Percentiles rank a stretch among this genome's conserved stretches.
These are phyloP conservation scores for Drepana arcuata DNA, from an alignment of 1,140 invertebrate genomes.

Conservation along the genomic window DNA sequence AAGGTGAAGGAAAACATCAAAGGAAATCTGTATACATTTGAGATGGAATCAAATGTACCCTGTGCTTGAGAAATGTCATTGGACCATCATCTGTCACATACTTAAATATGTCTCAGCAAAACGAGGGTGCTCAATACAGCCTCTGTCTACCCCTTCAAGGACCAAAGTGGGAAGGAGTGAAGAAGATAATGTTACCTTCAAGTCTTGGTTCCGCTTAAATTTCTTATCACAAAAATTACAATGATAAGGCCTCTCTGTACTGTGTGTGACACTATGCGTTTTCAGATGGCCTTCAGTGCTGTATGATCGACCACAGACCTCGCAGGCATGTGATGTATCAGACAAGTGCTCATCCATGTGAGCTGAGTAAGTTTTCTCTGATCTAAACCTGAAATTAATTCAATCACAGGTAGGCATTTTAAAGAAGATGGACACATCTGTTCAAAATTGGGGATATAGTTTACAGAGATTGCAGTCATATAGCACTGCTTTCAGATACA, in stretches of 20 bases:
- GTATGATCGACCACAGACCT: slow-evolving; percentile 79
- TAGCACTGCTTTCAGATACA: too few relatives aligned
- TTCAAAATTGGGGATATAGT: too few relatives aligned
- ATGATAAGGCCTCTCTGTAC: slow-evolving; percentile 78
- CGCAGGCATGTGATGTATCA: slow-evolving; percentile 75
- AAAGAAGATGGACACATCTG: too few relatives aligned
- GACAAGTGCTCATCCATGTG: slow-evolving; percentile 79
- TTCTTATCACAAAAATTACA: slow-evolving; percentile 82
- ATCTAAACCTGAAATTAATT: slow-evolving; percentile 78
- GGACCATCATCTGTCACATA: not conserved
- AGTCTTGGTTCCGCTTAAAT: slow-evolving; percentile 83
- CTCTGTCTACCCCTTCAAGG: not conserved
- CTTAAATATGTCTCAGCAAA: not conserved
- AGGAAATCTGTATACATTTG: too few relatives aligned
- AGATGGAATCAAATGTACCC: not conserved
- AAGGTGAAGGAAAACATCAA: too few relatives aligned
- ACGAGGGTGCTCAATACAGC: too few relatives aligned
- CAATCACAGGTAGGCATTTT: too few relatives aligned
- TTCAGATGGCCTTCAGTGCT: slow-evolving; percentile 79
- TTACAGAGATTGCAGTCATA: too few relatives aligned
- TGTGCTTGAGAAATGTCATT: not conserved
- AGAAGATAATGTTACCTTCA: slow-evolving; percentile 71
- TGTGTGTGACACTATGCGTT: slow-evolving; percentile 82
- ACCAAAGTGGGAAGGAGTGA: not conserved
- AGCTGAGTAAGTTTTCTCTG: slow-evolving; percentile 76